A percentile compares a stretch with the other conserved stretches of the same genome.
These are phyloP conservation scores for Pterostichus niger DNA, from an alignment of 2,888 invertebrate genomes.

Conservation along the genomic window DNA sequence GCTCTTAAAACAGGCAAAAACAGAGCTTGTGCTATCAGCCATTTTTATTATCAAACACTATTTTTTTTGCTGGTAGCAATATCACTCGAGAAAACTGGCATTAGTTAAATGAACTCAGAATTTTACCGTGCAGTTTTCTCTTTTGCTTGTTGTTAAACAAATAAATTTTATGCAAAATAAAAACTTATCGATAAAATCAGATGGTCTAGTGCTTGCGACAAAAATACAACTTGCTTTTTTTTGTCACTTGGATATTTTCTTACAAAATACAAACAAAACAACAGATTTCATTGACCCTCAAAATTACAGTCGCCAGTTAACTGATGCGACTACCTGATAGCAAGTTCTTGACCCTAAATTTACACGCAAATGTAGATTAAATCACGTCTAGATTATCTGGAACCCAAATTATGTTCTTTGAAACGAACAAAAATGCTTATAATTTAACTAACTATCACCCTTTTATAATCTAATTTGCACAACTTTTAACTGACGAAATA, in stretches of 20 bases:
- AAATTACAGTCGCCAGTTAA: constrained; percentile 16
- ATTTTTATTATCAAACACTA: too few species aligned
- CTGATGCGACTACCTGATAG: constrained; percentile 22
- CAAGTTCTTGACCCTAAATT: constrained; percentile 50
- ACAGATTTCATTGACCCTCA: constrained; percentile 60
- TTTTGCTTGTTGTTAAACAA: too few species aligned
- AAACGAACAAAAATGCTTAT: constrained; percentile 17
- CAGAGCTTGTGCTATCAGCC: too few species aligned
- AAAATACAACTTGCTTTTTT: background rate
- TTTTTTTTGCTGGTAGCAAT: too few species aligned
- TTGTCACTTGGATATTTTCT: background rate
- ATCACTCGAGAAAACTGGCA: too few species aligned
- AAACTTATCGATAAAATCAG: too few species aligned
- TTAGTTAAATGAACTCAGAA: too few species aligned
- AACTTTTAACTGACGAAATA: background rate
- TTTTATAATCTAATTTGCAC: constrained; percentile 3
- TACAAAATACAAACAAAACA: constrained; percentile 14
- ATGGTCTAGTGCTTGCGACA: background rate
- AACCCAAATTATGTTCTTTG: constrained; percentile 25
- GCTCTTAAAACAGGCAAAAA: too few species aligned
- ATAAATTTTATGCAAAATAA: too few species aligned
- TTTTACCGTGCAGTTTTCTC: too few species aligned
- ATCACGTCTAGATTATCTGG: constrained; percentile 17
- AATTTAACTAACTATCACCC: constrained; percentile 22
- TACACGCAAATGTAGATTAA: constrained; percentile 45